Percentiles rank a stretch among this genome's conserved stretches.
These are phyloP conservation scores for Melanotaenia boesemani DNA, from an alignment of 2,797 vertebrate species.

Conservation along the genomic window DNA sequence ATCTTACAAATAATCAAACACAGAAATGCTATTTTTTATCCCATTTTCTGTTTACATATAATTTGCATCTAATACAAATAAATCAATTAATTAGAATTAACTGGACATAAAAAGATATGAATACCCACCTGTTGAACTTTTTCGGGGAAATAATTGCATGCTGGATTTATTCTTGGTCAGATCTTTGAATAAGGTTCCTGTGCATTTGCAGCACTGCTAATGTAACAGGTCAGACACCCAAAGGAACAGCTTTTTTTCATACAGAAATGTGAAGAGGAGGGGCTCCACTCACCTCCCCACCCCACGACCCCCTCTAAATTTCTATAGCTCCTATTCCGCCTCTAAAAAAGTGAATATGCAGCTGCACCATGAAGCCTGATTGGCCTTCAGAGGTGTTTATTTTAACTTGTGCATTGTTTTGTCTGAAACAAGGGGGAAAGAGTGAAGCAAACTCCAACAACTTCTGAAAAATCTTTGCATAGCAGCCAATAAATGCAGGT, in stretches of 20 bases:
- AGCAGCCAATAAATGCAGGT: not conserved
- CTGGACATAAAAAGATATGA: not conserved
- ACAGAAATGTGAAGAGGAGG: slow-evolving; percentile 67
- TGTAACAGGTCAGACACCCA: slow-evolving; percentile 46
- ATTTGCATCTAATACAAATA: not conserved
- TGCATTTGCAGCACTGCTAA: slow-evolving; percentile 47
- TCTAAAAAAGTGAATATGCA: slow-evolving; percentile 19
- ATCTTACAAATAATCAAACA: not conserved
- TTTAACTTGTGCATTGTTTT: slow-evolving; percentile 39
- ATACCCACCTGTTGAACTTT: slow-evolving; percentile 67
- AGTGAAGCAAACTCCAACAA: not conserved
- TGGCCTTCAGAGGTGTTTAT: slow-evolving; percentile 15
- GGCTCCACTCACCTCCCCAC: slow-evolving; percentile 50
- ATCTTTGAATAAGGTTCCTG: slow-evolving; percentile 43
- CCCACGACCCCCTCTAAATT: slow-evolving; percentile 28
- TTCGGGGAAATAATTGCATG: slow-evolving; percentile 61
- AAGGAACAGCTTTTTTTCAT: slow-evolving; percentile 53
- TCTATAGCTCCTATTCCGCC: slow-evolving; percentile 25
- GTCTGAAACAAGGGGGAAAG: slow-evolving; percentile 31
- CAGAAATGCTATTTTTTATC: not conserved
- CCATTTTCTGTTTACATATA: slow-evolving; percentile 2
- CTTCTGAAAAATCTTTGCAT: not conserved
- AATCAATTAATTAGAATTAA: not conserved
- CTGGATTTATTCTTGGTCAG: slow-evolving; percentile 37
- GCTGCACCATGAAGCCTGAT: not conserved